Base-by-base conservation (phyloP, 2,797 vertebrate genomes). In the Mastacembelus armatus region DNA sequence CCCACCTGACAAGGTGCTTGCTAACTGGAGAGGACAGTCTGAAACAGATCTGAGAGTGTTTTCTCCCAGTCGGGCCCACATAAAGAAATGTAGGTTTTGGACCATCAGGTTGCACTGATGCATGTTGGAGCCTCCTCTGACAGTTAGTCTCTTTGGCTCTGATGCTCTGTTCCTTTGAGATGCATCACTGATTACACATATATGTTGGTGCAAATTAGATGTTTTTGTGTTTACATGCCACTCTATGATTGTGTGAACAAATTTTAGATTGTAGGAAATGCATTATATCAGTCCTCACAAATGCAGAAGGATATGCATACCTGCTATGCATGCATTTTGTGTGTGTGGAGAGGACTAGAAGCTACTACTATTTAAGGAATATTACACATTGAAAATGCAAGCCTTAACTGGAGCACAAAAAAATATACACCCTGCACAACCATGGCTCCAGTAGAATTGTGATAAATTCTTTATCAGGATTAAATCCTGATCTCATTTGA, bases 61-160 rank as follows among this genome's bases (percentile, higher is more conserved):
- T 71, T 68, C 75, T 76, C 56, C 33, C 42, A 62, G 78, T 16
- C 55, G 38, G 58, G 30, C 62, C 47, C 49, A 50, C 58, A 74
- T 74, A 68, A 78, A 82, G 78, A 83, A 85, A 74, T 78, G 73
- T 77, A 71, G 29, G 85, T 80, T 85, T 76, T 88, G 80, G 79
- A 74, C 80, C 85, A 91, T 90, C 86, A 85, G 86, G 78, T 55
- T 88, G 78, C 80, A 80, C 32, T 59, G 78, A 89, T 83, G 86
- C 85, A 85, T 86, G 71, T 69, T 81, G 71, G 62, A 77, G 77
- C 62, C 72, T 78, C 83, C 72, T 58, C 78, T 86, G 84, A 83
- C 74, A 85, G 80, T 66, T 44, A 52, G 72, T 85, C 80, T 60
- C 83, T 63, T 52, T 64, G 77, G 77, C 51, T 72, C 36, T 43